These are phyloP conservation scores for Myotis davidii DNA, from an alignment of 2,113 vertebrate species.

Conservation along the genomic window DNA sequence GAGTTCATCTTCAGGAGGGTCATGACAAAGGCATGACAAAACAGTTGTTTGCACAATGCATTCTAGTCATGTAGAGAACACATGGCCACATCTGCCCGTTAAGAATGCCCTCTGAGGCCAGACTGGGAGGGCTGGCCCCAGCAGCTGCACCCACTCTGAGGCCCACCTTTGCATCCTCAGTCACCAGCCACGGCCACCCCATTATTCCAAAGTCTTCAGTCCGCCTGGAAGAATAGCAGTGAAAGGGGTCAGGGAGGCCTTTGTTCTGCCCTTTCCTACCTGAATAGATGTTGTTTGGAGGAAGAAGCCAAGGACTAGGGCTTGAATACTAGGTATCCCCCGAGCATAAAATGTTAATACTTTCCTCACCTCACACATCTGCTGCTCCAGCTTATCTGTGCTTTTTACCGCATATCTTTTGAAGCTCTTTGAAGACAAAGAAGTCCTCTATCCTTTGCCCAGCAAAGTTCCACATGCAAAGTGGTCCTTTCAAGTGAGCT, in stretches of 20 bases:
- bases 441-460: conserved; percentile 37
- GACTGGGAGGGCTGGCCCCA: not conserved
- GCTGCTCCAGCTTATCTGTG: conserved; percentile 1
- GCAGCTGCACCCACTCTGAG: not conserved
- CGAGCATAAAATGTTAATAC: not conserved
- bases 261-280: not conserved
- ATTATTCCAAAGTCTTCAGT: not conserved
- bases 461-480: conserved; percentile 64
- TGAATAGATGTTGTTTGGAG: not conserved
- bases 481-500: conserved; percentile 63
- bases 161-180: not conserved
- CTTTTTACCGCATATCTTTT: conserved; percentile 28
- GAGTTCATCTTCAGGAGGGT: conserved; percentile 7
- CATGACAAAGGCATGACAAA: not conserved
- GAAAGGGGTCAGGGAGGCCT: not conserved
- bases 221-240: not conserved
- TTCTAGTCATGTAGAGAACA: not conserved
- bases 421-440: conserved; percentile 73
- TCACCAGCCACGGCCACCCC: not conserved
- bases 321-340: not conserved
- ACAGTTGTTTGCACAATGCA: not conserved
- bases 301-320: not conserved
- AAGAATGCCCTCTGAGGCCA: not conserved
- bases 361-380: conserved; percentile 31
- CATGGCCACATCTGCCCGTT: not conserved